Conservation (phyloP, 2,888 invertebrate species). For the Lamellibrachia columna region DNA sequence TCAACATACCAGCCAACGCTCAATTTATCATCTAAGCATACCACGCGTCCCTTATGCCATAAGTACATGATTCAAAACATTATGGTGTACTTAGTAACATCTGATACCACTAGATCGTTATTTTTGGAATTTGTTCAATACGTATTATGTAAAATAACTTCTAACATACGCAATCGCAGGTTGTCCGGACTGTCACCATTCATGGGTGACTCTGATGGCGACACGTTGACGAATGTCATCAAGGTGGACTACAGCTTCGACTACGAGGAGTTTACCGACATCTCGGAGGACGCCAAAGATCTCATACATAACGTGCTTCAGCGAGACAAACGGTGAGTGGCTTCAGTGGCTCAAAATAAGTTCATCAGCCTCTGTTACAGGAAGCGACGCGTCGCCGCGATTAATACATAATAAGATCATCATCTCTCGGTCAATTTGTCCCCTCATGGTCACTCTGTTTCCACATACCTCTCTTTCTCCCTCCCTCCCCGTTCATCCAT, state of each 20-base stretch:
- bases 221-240: constrained; percentile 98
- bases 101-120: not conserved
- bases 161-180: constrained; percentile 52
- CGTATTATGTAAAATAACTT: no score
- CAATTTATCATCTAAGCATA: no score
- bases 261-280: constrained; percentile 94
- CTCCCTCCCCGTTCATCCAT: no score
- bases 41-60: no score
- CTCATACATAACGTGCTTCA: constrained; percentile 88
- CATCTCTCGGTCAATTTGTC: no score
- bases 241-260: constrained; percentile 97
- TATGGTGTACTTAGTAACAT: not conserved
- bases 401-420: no score
- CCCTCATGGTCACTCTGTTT: no score
- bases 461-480: no score
- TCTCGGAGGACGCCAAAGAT: constrained; percentile 93
- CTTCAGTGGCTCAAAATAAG: not conserved
- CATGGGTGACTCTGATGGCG: constrained; percentile 96
- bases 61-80: not conserved
- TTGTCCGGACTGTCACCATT: constrained; percentile 96
- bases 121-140: not conserved
- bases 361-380: not conserved
- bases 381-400: no score
- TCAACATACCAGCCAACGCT: no score
- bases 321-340: constrained; percentile 37